A percentile compares a stretch with the other conserved stretches of the same genome.
Conservation (phyloP, 1,140 invertebrate genomes). For the Ceratitis capitata region DNA sequence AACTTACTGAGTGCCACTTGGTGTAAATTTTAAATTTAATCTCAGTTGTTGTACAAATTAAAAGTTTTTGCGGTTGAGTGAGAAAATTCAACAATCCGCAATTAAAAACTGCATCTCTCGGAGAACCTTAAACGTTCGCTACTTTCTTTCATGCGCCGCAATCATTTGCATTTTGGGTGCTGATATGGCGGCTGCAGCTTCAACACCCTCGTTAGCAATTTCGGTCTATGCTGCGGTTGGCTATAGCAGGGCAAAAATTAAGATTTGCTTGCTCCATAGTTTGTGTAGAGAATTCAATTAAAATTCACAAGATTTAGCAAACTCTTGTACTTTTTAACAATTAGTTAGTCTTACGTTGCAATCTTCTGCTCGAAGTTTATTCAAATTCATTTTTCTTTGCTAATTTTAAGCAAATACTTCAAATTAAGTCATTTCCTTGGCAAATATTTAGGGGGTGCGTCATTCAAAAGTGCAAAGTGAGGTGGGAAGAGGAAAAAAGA, state of each 20-base stretch:
- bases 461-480: too few relatives aligned
- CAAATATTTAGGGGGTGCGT: neutral
- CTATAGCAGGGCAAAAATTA: neutral
- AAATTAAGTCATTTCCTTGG: constrained; percentile 5
- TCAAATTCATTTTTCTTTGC: neutral
- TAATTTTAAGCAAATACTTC: constrained; percentile 30
- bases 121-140: neutral
- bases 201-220: neutral
- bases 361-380: neutral
- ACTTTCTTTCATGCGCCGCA: neutral
- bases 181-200: neutral
- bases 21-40: constrained; percentile 9
- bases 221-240: neutral
- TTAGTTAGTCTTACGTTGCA: neutral
- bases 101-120: neutral
- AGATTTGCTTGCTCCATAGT: neutral
- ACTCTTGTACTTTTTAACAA: neutral
- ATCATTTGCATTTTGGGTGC: neutral
- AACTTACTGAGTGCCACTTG: neutral
- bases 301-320: constrained; percentile 26
- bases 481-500: neutral
- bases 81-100: constrained; percentile 23
- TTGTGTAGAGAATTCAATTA: constrained; percentile 9
- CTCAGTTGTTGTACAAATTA: neutral
- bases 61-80: constrained; percentile 36